phyloP scores from a whole-genome alignment of 2,888 invertebrate species.

The Caenorhabditis sp. region DNA sequence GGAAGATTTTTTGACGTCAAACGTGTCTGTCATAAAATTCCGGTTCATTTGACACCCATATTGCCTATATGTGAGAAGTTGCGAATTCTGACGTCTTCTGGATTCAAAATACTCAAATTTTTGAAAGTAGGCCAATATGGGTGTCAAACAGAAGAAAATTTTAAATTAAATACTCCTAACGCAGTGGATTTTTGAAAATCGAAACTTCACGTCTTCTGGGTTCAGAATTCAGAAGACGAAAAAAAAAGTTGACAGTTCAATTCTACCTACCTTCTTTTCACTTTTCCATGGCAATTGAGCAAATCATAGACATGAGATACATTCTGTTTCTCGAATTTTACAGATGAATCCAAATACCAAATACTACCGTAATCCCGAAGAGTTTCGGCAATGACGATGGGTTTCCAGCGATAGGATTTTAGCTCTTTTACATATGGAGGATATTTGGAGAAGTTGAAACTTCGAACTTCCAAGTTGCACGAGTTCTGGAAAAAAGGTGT shows the following conservation, averaged over 20 bases:
- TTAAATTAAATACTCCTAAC: too few species aligned
- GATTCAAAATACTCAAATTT: neutral
- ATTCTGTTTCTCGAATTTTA: constrained; percentile 78
- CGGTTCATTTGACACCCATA: neutral
- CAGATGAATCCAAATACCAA: constrained; percentile 83
- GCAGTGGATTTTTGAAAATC: too few species aligned
- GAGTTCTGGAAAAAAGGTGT: constrained; percentile 48
- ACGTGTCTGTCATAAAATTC: neutral
- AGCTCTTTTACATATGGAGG: constrained; percentile 58
- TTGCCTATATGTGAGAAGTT: too few species aligned
- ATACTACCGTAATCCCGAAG: constrained; percentile 82
- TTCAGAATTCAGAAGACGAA: too few species aligned
- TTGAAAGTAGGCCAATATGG: neutral
- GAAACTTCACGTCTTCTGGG: too few species aligned
- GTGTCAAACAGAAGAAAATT: neutral
- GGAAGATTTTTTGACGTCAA: neutral
- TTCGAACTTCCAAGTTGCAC: constrained; percentile 72
- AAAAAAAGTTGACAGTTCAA: too few species aligned
- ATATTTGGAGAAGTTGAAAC: constrained; percentile 70
- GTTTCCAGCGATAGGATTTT: constrained; percentile 75
- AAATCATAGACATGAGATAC: constrained; percentile 79
- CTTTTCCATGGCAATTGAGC: constrained; percentile 73
- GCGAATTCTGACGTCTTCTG: neutral
- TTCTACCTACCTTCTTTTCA: constrained; percentile 14
- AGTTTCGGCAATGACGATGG: constrained; percentile 78